Conservation (phyloP, 2,888 invertebrate genomes). For the Syritta pipiens region DNA sequence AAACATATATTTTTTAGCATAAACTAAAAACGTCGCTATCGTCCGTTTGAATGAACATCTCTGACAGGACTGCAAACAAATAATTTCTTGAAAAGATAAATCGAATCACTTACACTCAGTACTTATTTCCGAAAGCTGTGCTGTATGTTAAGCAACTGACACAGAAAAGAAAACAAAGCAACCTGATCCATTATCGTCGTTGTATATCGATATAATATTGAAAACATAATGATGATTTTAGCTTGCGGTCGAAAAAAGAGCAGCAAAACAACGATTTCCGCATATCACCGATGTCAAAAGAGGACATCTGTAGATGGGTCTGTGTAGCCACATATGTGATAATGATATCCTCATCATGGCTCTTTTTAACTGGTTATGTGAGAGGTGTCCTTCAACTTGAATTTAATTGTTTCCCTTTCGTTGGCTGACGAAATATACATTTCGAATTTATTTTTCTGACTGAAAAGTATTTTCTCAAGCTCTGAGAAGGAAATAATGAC, state of each 20-base stretch:
- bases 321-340: constrained; percentile 9
- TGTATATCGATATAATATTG: constrained; percentile 19
- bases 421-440: too few species aligned
- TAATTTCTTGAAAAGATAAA: too few species aligned
- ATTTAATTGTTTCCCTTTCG: too few species aligned
- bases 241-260: constrained; percentile 13
- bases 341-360: constrained; percentile 5
- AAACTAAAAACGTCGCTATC: too few species aligned
- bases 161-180: too few species aligned
- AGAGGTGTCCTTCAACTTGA: too few species aligned
- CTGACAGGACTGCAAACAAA: too few species aligned
- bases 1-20: too few species aligned
- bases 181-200: constrained; percentile 31
- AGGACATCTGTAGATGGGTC: constrained; percentile 4
- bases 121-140: too few species aligned
- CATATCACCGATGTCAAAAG: not conserved
- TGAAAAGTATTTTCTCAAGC: not conserved
- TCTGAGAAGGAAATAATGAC: not conserved
- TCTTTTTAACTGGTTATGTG: constrained; percentile 11
- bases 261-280: not conserved
- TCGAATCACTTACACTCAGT: too few species aligned
- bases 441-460: not conserved
- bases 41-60: too few species aligned
- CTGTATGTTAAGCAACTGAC: too few species aligned
- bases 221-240: constrained; percentile 25